phyloP scores from a whole-genome alignment of 2,797 vertebrate genomes.

The Mareca penelope region DNA sequence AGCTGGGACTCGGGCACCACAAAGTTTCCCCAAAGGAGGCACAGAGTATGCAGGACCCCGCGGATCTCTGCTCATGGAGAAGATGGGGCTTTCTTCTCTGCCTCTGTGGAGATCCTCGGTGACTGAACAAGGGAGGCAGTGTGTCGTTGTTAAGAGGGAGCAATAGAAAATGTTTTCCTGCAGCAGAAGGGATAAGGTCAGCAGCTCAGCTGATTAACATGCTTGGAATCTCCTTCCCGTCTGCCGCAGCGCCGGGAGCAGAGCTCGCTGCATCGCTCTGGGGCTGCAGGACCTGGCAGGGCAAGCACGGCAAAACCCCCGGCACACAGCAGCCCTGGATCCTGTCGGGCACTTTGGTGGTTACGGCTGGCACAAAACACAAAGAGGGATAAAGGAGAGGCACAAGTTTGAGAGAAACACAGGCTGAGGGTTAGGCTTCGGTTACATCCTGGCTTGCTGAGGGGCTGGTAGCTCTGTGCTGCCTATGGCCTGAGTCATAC shows the following conservation, averaged over 20 bases:
- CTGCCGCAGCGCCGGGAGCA: background rate
- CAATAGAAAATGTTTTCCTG: background rate
- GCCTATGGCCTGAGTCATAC: background rate
- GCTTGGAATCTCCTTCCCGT: background rate
- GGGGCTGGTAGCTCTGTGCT: background rate
- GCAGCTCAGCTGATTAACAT: background rate
- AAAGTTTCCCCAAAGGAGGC: too few relatives aligned
- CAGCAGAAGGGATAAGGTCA: background rate
- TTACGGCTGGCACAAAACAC: background rate
- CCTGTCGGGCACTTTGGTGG: background rate
- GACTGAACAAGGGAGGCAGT: background rate
- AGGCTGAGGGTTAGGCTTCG: background rate
- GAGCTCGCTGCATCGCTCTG: background rate
- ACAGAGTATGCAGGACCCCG: fast-evolving
- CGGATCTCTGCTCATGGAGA: fast-evolving
- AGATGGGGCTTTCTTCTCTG: background rate
- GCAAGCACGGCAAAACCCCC: background rate
- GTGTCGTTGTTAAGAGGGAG: background rate
- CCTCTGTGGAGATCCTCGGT: background rate
- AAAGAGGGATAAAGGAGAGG: background rate
- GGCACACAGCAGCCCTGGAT: background rate
- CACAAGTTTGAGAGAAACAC: background rate
- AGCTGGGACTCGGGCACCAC: too few relatives aligned
- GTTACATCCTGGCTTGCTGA: background rate
- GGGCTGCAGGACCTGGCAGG: too few relatives aligned